These are phyloP conservation scores for Anthopleura sola DNA, from an alignment of 64 coral and sea anemone genomes.

Conservation along the genomic window DNA sequence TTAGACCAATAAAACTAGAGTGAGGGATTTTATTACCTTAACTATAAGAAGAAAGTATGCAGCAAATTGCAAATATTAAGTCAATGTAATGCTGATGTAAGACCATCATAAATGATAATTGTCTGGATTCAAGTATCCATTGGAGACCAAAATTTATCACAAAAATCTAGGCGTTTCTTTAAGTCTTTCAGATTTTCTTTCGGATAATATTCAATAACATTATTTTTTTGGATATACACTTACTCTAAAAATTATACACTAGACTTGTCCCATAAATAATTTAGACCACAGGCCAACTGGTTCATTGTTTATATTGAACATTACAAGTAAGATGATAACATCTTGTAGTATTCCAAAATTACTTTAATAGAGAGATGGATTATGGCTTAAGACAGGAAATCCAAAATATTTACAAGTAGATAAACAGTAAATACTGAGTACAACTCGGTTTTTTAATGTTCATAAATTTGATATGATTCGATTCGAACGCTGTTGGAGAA, in stretches of 20 bases:
- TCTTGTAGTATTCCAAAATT: neutral
- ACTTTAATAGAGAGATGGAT: neutral
- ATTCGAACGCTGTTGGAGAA: neutral
- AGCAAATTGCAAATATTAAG: neutral
- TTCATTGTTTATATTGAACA: neutral
- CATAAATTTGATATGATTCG: neutral
- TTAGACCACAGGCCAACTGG: neutral
- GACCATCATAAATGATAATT: neutral
- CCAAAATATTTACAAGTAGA: neutral
- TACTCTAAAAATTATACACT: neutral
- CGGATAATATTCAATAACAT: neutral
- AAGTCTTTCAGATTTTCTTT: neutral
- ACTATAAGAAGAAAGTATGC: neutral
- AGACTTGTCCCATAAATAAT: conserved; percentile 1
- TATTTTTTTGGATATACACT: neutral
- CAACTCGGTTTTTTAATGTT: neutral
- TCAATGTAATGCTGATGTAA: neutral
- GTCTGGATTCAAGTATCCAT: neutral
- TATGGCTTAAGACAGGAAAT: neutral
- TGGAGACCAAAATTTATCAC: neutral
- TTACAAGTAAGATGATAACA: neutral
- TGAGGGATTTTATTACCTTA: neutral
- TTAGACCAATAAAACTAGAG: neutral
- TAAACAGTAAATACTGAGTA: neutral
- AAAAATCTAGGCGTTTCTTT: neutral